Conservation (phyloP, 1,140 invertebrate species). For the Brachionus calyciflorus region DNA sequence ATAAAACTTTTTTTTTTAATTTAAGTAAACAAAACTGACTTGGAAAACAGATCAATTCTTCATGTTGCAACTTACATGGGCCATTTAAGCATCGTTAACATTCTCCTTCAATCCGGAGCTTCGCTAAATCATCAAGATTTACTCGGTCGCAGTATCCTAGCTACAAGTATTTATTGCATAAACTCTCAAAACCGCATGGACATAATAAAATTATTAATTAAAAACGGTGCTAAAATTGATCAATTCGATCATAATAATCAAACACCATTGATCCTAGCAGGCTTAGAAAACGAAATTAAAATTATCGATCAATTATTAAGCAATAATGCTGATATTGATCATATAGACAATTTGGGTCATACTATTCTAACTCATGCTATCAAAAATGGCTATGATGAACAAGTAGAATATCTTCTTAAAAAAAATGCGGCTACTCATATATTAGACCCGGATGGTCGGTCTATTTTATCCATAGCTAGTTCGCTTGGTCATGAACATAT, state of each 20-base stretch:
- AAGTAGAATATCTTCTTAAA: constrained; percentile 76
- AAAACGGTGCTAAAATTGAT: constrained; percentile 71
- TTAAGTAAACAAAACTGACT: constrained; percentile 72
- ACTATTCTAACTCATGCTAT: constrained; percentile 70
- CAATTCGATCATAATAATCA: constrained; percentile 87
- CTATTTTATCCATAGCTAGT: constrained; percentile 73
- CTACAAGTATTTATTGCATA: constrained; percentile 66
- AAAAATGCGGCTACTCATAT: constrained; percentile 85
- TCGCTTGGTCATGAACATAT: constrained; percentile 78
- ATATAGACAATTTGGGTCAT: constrained; percentile 73
- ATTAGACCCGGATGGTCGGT: constrained; percentile 84
- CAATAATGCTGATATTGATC: constrained; percentile 80
- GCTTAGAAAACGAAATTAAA: constrained; percentile 65
- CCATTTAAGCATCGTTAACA: constrained; percentile 62
- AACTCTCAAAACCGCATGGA: constrained; percentile 70
- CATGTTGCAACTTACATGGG: constrained; percentile 66
- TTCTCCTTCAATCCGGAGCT: constrained; percentile 55
- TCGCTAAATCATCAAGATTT: constrained; percentile 58
- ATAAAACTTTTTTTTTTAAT: neutral
- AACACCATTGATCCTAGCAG: constrained; percentile 83
- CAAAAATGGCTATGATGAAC: constrained; percentile 77
- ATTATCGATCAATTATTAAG: constrained; percentile 80
- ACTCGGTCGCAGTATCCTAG: constrained; percentile 71
- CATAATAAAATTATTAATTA: constrained; percentile 67
- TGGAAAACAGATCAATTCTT: constrained; percentile 73